These are phyloP conservation scores for Betta splendens DNA, from an alignment of 2,797 vertebrate genomes.

Conservation along the genomic window DNA sequence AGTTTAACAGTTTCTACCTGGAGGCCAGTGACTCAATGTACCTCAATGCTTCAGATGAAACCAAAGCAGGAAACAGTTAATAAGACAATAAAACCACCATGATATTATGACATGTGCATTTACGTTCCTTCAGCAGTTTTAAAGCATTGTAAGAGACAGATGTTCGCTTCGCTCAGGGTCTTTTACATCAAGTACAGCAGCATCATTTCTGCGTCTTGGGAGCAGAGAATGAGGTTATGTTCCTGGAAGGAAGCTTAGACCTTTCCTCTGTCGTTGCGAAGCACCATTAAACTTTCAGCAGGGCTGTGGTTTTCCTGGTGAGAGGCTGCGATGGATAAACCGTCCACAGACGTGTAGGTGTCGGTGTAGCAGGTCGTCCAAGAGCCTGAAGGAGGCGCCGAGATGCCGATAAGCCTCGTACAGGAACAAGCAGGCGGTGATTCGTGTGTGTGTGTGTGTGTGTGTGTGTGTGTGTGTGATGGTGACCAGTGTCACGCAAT, in stretches of 20 bases:
- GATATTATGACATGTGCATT: too few relatives aligned
- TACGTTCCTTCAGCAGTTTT: not conserved
- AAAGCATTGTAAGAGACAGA: not conserved
- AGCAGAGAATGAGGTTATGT: constrained; percentile 42
- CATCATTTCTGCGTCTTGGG: constrained; percentile 10
- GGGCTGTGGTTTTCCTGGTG: constrained; percentile 24
- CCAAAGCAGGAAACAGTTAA: not conserved
- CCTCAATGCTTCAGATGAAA: constrained; percentile 1
- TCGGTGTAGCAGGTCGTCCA: constrained; percentile 21
- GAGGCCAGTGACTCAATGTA: constrained; percentile 7
- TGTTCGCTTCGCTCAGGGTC: constrained; percentile 10
- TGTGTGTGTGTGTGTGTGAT: constrained; percentile 22
- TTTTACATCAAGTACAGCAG: constrained; percentile 13
- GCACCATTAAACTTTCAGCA: constrained; percentile 33
- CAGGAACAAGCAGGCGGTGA: constrained; percentile 37
- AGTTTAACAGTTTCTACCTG: constrained; percentile 18
- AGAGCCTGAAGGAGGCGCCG: constrained; percentile 24
- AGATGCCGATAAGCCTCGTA: constrained; percentile 33
- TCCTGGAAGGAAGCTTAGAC: constrained; percentile 30
- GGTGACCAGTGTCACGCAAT: constrained; percentile 17
- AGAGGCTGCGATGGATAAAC: constrained; percentile 11
- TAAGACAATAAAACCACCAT: not conserved
- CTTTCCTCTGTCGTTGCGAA: constrained; percentile 19
- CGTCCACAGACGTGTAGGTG: constrained; percentile 1
- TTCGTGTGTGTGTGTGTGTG: constrained; percentile 38